Percentiles rank a stretch among this genome's conserved stretches.
Conservation (phyloP, 1,140 invertebrate genomes). For the Magallana angulata region DNA sequence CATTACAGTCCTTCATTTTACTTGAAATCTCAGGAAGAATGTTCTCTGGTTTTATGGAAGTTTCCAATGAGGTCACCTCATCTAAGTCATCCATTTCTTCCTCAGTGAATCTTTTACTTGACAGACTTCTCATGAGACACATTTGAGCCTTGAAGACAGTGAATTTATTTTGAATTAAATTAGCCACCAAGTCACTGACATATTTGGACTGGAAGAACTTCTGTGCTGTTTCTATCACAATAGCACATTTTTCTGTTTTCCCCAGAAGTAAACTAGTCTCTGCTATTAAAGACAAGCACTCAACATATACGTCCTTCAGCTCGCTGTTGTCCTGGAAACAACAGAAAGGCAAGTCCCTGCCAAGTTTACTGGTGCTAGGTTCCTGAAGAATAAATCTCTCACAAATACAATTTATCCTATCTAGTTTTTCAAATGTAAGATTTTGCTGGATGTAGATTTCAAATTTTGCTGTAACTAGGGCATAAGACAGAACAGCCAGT, state of each 20-base stretch:
- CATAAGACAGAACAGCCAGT: slow-evolving; percentile 20
- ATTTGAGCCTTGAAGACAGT: slow-evolving; percentile 19
- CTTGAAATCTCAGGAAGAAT: background rate
- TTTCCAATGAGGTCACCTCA: background rate
- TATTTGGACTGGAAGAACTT: background rate
- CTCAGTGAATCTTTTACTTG: background rate
- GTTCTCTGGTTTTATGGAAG: background rate
- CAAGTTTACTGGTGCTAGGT: background rate
- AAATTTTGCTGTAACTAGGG: background rate
- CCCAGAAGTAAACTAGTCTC: background rate
- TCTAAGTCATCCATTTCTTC: background rate
- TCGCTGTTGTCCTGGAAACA: background rate
- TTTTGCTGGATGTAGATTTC: background rate
- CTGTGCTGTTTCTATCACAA: background rate
- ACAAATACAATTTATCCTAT: slow-evolving; percentile 23
- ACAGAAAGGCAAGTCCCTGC: background rate
- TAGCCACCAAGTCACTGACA: slow-evolving; percentile 9
- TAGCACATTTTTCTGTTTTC: background rate
- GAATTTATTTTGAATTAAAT: slow-evolving; percentile 22
- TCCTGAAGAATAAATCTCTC: background rate
- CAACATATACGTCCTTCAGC: background rate
- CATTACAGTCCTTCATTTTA: background rate
- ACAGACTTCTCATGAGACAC: background rate
- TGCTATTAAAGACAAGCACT: slow-evolving; percentile 29
- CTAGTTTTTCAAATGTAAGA: background rate